Base-by-base conservation (phyloP, 1,140 invertebrate genomes). In the Theocolax elegans region DNA sequence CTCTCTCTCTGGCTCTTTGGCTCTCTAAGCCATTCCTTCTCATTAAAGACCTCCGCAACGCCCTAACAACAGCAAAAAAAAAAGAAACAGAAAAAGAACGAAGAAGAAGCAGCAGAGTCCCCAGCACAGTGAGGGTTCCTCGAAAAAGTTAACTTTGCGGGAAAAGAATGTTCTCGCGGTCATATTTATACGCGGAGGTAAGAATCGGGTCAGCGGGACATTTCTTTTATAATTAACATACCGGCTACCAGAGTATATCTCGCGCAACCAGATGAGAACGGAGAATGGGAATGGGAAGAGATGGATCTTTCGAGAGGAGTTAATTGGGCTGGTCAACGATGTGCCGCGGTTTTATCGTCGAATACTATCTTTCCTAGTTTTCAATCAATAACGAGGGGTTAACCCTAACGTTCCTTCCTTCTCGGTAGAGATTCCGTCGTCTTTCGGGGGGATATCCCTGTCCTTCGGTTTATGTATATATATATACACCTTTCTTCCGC, bases 161-260 rank as follows among this genome's bases (percentile, higher is more conserved):
- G 71, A 77, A 76, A 76, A 69, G 56, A 69, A 63, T 67, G 44
- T 51, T 40, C 56, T 49, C 8, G 10, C 25, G n/a, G n/a, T 23
- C 3, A 44, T 17, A 44, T 48, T 62, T 71, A 29, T 59, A 66
- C 53, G 15, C 35, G 29, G 15, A 35, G 31, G 67, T 53, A 68
- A 59, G 75, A 81, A 81, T 78, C 78, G 75, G 82, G 82, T 84
- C 81, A 85, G 75, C 80, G 72, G 81, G 78, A 64, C 67, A 74
- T 75, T 77, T 72, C 19, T 54, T 53, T 68, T 62, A 53, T 63
- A 70, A 70, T 63, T 70, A 70, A 70, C 59, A 70, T 70, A 70
- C 59, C 59, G 13, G 38, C 49, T 54, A 64, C 42, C 23, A 44
- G 12, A 65, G 62, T 31, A 46, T 63, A 6, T 35, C 54, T 42